Conservation (phyloP, 2,888 invertebrate genomes). For the Beris chalybata region DNA sequence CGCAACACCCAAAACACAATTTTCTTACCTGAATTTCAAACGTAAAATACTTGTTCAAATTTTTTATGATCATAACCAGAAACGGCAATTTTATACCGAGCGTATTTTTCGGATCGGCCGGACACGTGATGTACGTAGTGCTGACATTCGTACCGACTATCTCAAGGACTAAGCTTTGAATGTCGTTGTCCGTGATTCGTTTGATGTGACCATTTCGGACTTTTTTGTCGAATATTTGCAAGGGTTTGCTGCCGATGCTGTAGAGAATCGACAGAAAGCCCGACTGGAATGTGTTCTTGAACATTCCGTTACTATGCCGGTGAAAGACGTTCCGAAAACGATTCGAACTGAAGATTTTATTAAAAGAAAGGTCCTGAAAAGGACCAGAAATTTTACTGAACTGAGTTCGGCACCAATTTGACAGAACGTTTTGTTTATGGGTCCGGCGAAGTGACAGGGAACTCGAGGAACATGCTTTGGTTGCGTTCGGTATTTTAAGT, state of each 20-base stretch:
- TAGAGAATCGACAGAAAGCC: slow-evolving; percentile 83
- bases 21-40: slow-evolving; percentile 90
- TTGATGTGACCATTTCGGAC: slow-evolving; percentile 94
- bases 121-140: slow-evolving; percentile 91
- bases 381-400: neutral
- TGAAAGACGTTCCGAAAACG: neutral
- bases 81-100: slow-evolving; percentile 93
- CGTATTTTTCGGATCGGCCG: slow-evolving; percentile 85
- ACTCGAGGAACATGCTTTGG: too few relatives aligned
- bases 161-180: slow-evolving; percentile 89
- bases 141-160: slow-evolving; percentile 93
- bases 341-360: neutral
- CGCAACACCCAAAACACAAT: neutral
- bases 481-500: too few relatives aligned
- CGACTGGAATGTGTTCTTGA: slow-evolving; percentile 83
- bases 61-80: slow-evolving; percentile 93
- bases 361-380: neutral
- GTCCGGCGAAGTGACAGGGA: neutral
- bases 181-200: slow-evolving; percentile 91
- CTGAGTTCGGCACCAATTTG: neutral
- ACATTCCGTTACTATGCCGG: slow-evolving; percentile 60
- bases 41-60: slow-evolving; percentile 90
- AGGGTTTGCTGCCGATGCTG: slow-evolving; percentile 82
- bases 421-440: neutral
- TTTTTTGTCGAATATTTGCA: slow-evolving; percentile 85